phyloP scores from a whole-genome alignment of 2,797 vertebrate genomes.

The Acanthurus lineatus region DNA sequence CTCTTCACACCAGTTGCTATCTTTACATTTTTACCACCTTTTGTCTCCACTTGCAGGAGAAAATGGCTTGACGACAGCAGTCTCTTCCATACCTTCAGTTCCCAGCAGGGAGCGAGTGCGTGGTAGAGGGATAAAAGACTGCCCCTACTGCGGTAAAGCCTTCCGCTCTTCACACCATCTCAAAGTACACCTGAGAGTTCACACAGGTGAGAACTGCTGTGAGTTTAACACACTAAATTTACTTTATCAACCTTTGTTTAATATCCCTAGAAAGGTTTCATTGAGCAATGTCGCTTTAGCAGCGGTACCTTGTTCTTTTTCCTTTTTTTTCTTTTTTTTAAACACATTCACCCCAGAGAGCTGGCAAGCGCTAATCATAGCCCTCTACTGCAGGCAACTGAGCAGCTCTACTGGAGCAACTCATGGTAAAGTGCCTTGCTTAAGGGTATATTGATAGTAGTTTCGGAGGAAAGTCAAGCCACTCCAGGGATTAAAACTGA shows the following conservation, averaged over 20 bases:
- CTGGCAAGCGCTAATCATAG: conserved; percentile 73
- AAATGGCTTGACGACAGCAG: conserved; percentile 78
- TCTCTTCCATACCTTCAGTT: conserved; percentile 76
- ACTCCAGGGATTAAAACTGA: conserved; percentile 43
- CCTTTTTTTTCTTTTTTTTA: background rate
- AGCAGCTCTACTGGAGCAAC: conserved; percentile 68
- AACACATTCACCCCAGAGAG: conserved; percentile 65
- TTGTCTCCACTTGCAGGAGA: conserved; percentile 76
- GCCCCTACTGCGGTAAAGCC: conserved; percentile 95
- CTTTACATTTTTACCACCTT: conserved; percentile 35
- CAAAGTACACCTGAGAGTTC: conserved; percentile 95
- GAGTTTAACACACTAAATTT: conserved; percentile 65
- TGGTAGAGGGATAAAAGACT: conserved; percentile 92
- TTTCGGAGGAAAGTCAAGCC: conserved; percentile 43
- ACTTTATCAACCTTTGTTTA: conserved; percentile 56
- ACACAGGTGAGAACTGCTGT: conserved; percentile 90
- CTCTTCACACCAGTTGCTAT: conserved; percentile 32
- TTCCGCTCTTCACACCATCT: conserved; percentile 96
- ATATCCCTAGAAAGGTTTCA: conserved; percentile 62
- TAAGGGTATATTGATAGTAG: conserved; percentile 50
- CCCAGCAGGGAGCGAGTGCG: conserved; percentile 87
- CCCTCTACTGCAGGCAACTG: conserved; percentile 54
- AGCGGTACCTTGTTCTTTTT: conserved; percentile 46
- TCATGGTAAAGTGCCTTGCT: conserved; percentile 63
- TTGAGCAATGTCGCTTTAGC: conserved; percentile 48